Conservation (phyloP, 1,140 invertebrate species). For the Coboldia fuscipes region DNA sequence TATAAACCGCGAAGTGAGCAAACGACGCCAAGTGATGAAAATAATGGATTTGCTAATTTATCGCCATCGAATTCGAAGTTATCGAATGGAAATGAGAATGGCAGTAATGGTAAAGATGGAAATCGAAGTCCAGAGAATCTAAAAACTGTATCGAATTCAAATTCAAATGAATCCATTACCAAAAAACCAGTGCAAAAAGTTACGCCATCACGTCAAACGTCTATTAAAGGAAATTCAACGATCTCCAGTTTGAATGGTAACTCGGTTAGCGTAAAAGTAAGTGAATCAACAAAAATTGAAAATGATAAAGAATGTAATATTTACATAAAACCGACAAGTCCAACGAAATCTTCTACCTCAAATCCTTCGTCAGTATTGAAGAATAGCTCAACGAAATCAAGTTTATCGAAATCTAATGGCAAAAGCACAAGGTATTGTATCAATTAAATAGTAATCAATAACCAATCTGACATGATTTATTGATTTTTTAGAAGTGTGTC, state of each 20-base stretch:
- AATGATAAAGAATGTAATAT: slow-evolving; percentile 20
- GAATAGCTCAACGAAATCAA: slow-evolving; percentile 14
- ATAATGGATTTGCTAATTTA: slow-evolving; percentile 15
- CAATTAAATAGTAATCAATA: neutral
- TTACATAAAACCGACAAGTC: slow-evolving; percentile 51
- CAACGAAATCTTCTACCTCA: slow-evolving; percentile 43
- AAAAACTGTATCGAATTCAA: neutral
- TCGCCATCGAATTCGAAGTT: slow-evolving; percentile 15
- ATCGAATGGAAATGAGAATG: slow-evolving; percentile 14
- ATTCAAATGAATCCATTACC: slow-evolving; percentile 2
- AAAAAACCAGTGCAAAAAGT: slow-evolving; percentile 35
- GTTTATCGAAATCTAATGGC: slow-evolving; percentile 6
- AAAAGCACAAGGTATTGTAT: neutral
- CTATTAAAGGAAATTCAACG: slow-evolving; percentile 7
- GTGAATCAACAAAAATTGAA: neutral
- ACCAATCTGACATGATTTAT: neutral
- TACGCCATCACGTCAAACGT: slow-evolving; percentile 25
- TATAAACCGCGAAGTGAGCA: slow-evolving; percentile 38
- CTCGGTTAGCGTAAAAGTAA: neutral
- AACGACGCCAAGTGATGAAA: slow-evolving; percentile 22
- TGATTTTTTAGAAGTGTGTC: slow-evolving; percentile 14
- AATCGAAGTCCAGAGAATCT: slow-evolving; percentile 10
- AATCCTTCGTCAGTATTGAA: too few relatives aligned
- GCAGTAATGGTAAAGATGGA: slow-evolving; percentile 4
- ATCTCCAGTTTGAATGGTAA: neutral